These are phyloP conservation scores for Mormyrops attenuatus DNA, from an alignment of 2,797 vertebrate species.

Conservation along the genomic window DNA sequence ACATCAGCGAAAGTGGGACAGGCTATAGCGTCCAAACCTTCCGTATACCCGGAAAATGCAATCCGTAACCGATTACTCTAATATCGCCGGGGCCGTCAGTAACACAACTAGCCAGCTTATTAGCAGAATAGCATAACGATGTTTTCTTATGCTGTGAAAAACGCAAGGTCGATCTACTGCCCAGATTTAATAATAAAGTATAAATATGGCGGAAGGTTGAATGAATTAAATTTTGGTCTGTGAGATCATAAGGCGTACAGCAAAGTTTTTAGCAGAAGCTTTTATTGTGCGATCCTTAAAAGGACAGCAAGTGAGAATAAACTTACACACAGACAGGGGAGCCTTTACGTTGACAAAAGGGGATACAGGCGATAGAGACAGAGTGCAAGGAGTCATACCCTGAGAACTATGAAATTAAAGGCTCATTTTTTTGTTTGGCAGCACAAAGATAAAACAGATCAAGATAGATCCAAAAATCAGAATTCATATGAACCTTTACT, in stretches of 20 bases:
- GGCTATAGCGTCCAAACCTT: neutral
- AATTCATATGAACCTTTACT: neutral
- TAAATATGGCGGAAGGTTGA: neutral
- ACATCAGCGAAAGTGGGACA: neutral
- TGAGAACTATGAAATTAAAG: neutral
- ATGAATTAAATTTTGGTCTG: neutral
- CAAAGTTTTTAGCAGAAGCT: neutral
- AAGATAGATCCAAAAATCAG: neutral
- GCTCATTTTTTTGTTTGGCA: neutral
- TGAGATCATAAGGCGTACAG: neutral
- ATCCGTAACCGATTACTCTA: neutral
- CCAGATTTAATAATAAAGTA: neutral
- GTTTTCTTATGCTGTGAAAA: neutral
- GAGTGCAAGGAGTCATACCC: neutral
- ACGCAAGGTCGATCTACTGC: neutral
- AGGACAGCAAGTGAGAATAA: neutral
- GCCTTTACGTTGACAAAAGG: neutral
- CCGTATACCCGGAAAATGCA: neutral
- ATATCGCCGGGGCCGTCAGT: neutral
- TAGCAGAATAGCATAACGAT: neutral
- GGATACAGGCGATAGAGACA: neutral
- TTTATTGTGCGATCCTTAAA: neutral
- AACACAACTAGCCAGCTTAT: neutral
- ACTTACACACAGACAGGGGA: neutral
- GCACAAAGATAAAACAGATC: neutral